phyloP scores from a whole-genome alignment of 2,888 invertebrate genomes.

The Eremobia ochroleuca region DNA sequence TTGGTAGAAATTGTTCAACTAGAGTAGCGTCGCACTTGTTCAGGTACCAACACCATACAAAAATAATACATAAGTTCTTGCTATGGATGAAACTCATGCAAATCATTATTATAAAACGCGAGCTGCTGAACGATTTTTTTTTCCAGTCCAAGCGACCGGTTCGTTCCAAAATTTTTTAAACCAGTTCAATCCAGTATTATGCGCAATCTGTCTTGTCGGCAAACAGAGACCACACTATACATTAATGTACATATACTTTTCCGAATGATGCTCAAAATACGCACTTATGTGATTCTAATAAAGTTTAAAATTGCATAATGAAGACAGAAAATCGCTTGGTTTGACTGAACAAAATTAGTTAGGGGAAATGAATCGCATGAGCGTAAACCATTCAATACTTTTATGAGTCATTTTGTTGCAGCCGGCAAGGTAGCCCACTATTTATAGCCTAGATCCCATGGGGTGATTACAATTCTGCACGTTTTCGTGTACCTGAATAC shows the following conservation, averaged over 20 bases:
- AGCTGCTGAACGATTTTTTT: slow-evolving; percentile 49
- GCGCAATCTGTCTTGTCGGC: slow-evolving; percentile 62
- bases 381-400: slow-evolving; percentile 43
- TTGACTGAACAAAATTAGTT: slow-evolving; percentile 54
- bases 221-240: slow-evolving; percentile 29
- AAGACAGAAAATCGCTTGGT: slow-evolving; percentile 3
- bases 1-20: neutral
- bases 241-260: slow-evolving; percentile 18
- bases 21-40: neutral
- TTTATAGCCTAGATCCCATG: slow-evolving; percentile 35
- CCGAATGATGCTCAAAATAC: slow-evolving; percentile 21
- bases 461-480: slow-evolving; percentile 7
- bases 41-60: neutral
- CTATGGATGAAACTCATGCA: neutral
- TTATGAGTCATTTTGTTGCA: slow-evolving; percentile 42
- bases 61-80: neutral
- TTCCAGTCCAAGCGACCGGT: slow-evolving; percentile 53
- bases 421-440: slow-evolving; percentile 20
- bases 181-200: slow-evolving; percentile 68
- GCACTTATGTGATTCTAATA: slow-evolving; percentile 1
- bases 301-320: slow-evolving; percentile 29
- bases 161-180: slow-evolving; percentile 61
- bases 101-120: slow-evolving; percentile 17
- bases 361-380: slow-evolving; percentile 60
- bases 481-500: neutral